Evolutionary conservation across 2,888 invertebrate species (phyloP), one percentile per base, ranked within the genome.

Genomic region (Parthenolecanium corni): DNA sequence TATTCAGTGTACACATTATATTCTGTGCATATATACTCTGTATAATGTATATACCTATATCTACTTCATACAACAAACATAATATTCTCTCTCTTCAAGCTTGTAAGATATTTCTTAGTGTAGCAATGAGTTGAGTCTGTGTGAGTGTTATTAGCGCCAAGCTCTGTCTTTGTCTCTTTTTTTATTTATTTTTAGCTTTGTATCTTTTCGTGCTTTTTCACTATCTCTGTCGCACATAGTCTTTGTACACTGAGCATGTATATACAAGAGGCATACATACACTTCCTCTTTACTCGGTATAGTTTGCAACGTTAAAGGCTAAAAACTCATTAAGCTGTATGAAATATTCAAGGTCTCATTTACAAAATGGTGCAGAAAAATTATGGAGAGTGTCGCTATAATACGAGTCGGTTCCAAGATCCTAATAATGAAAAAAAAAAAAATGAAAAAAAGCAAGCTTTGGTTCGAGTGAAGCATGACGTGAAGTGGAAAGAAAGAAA

Each of bases 291-390:
- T 54, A 31, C 31, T 54, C 16, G n/a, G n/a, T n/a, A n/a, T n/a
- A n/a, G 54, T 42, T 16, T 38, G 21, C 21, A 52, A 53, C 38
- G 40, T 54, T 42, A 54, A 54, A 54, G 42, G 54, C 54, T 42
- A 38, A 49, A 36, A 61, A 61, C 61, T 61, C 61, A 61, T 61
- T 61, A 61, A 38, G 61, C 49, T 61, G 21, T 21, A 61, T 61
- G 49, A 61, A 61, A 61, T 61, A 61, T 61, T 61, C 61, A 61
- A 51, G 47, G 61, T 61, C 61, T 61, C 61, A 61, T 61, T 61
- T 49, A 51, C 24, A 51, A 49, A 46, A 31, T 46, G 49, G 36
- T 61, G 36, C 61, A 49, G 49, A 49, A 49, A 44, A 44, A 49
- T 20, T 49, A 49, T 49, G 49, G n/a, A 31, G 31, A 31, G 31